Base-by-base conservation (phyloP, 2,113 vertebrate genomes). In the Pseudonaja textilis region DNA sequence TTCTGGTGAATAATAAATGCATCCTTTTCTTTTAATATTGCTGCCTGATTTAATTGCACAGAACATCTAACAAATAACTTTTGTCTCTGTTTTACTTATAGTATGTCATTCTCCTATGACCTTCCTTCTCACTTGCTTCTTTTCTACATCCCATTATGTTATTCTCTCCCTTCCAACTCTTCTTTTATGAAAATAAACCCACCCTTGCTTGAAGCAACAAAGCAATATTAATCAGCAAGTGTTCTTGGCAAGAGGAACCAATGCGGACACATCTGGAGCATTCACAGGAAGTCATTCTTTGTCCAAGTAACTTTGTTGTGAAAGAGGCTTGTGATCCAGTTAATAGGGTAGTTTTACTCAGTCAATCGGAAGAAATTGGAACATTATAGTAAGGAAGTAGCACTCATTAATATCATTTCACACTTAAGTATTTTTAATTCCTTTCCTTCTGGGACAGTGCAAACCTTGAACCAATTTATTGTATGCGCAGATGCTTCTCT, bases 201-300 rank as follows among this genome's bases (percentile, higher is more conserved):
- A 91, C 39, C 57, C 94, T 96, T 94, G 29, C 45, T 96, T 93
- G 69, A 93, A 92, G 89, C 89, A 96, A 16, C 42, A 81, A 89
- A 94, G 34, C 29, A 18, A 25, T 93, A 92, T n/a, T 92, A 93
- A 93, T 94, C 87, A 95, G 91, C 92, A 94, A 92, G 11, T 92
- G 92, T n/a, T 91, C 93, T 96, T 95, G 88, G 50, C 94, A 96
- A 45, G n/a, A 91, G 61, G 91, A 11, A 86, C 29, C 29, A 93
- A 16, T 54, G 88, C 90, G 89, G 88, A 90, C 86, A 90, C 56
- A 93, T 90, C 89, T 93, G 55, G 93, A 93, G 81, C 61, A 87
- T 90, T 89, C 94, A 92, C 91, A 93, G 91, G 64, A 90, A 93
- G 57, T 4, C 56, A 93, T 95, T 94, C 7, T 25, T n/a, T 94